Evolutionary conservation across 2,797 vertebrate species (phyloP).

Genomic region (Arrhamphus sclerolepis): DNA sequence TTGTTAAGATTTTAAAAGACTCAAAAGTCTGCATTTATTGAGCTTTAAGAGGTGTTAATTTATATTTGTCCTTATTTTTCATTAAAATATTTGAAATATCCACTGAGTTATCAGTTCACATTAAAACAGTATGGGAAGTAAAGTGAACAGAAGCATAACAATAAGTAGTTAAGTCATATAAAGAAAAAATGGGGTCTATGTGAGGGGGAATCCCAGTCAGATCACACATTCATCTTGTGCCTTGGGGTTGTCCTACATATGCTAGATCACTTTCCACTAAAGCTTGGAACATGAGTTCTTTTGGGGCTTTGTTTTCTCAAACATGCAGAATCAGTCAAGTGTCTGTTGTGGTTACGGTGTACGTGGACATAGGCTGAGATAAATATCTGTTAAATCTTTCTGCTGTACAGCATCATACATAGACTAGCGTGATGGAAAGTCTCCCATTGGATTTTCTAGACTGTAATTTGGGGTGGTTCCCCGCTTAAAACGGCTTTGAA

Average conservation of each 20-base stretch:
- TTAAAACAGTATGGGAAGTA: too few species aligned
- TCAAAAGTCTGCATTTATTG: too few species aligned
- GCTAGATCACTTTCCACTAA: not conserved
- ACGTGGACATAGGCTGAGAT: conserved; percentile 1
- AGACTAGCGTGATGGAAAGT: not conserved
- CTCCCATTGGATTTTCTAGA: not conserved
- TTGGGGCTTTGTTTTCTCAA: not conserved
- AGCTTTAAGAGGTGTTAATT: too few species aligned
- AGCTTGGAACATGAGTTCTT: too few species aligned
- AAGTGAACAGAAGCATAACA: too few species aligned
- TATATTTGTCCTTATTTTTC: too few species aligned
- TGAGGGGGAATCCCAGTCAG: conserved; percentile 18
- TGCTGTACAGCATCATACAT: too few species aligned
- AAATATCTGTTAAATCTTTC: conserved; percentile 3
- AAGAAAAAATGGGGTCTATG: conserved; percentile 5
- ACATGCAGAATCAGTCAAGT: not conserved
- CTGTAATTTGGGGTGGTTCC: conserved; percentile 13
- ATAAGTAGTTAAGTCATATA: not conserved
- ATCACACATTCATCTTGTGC: conserved; percentile 28
- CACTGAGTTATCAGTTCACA: too few species aligned
- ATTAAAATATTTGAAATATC: too few species aligned
- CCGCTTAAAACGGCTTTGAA: not conserved
- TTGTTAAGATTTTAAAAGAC: too few species aligned
- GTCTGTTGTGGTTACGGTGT: conserved; percentile 3
- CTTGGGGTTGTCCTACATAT: conserved; percentile 17